phyloP scores from a whole-genome alignment of 2,797 vertebrate genomes.

The Botia kubotai region DNA sequence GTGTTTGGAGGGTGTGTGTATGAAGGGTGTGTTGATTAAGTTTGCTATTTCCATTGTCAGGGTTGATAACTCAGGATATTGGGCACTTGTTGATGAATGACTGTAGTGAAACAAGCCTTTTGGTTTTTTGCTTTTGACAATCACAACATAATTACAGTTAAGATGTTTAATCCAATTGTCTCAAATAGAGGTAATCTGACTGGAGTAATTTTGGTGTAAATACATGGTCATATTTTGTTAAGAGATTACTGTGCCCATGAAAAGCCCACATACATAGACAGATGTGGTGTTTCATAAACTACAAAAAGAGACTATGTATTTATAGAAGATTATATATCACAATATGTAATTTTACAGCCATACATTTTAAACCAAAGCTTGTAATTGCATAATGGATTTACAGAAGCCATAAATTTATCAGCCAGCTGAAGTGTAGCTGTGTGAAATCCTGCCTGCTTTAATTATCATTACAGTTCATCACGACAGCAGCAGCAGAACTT shows the following conservation, averaged over 20 bases:
- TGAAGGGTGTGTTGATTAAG: not conserved
- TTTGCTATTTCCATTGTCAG: not conserved
- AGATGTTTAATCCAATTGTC: not conserved
- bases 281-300: too few species aligned
- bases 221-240: too few species aligned
- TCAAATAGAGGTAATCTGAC: not conserved
- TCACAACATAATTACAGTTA: not conserved
- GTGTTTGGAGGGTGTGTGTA: too few species aligned
- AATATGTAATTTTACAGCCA: too few species aligned
- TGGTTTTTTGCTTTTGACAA: not conserved
- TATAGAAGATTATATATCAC: too few species aligned
- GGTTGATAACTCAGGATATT: constrained; percentile 10
- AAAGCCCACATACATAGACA: too few species aligned
- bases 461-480: not conserved
- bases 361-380: too few species aligned
- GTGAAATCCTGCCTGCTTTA: not conserved
- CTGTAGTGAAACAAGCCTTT: not conserved
- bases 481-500: not conserved
- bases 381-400: not conserved
- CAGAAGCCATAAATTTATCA: not conserved
- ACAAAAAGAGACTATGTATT: too few species aligned
- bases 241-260: too few species aligned
- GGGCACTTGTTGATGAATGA: constrained; percentile 4
- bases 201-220: not conserved
- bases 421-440: not conserved